Evolutionary conservation across 2,113 vertebrate genomes (phyloP).

Genomic region (Myotis brandtii): DNA sequence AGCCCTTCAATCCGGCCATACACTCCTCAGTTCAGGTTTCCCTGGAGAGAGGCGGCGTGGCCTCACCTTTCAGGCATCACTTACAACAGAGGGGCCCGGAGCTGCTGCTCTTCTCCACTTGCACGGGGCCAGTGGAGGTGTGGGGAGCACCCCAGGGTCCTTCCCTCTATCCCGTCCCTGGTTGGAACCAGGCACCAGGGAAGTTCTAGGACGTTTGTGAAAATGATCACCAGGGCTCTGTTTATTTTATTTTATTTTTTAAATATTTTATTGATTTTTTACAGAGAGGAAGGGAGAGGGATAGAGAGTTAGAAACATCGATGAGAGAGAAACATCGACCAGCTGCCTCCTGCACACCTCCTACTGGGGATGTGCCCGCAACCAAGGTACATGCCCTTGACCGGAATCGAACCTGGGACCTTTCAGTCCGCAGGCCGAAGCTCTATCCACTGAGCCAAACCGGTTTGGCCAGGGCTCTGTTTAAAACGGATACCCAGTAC

Average conservation of each 20-base stretch:
- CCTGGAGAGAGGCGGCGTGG: constrained; percentile 64
- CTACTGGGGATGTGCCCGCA: too few relatives aligned
- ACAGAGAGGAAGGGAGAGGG: too few relatives aligned
- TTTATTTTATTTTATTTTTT: too few relatives aligned
- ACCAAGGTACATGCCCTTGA: too few relatives aligned
- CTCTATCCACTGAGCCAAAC: too few relatives aligned
- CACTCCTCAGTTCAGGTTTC: constrained; percentile 82
- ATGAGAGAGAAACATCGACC: too few relatives aligned
- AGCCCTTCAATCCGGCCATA: constrained; percentile 79
- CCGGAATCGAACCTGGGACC: too few relatives aligned
- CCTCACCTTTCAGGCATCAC: constrained; percentile 88
- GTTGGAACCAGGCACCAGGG: background rate
- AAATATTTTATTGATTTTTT: too few relatives aligned
- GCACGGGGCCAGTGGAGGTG: background rate
- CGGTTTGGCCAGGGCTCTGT: background rate
- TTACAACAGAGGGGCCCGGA: constrained; percentile 87
- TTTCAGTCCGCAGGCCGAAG: too few relatives aligned
- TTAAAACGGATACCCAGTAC: background rate
- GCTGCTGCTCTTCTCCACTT: constrained; percentile 69
- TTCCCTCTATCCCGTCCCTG: background rate
- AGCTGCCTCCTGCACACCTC: too few relatives aligned
- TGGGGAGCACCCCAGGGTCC: background rate
- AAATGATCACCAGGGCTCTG: background rate
- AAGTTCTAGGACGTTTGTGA: background rate
- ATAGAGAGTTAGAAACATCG: too few relatives aligned